Evolutionary conservation across 2,888 invertebrate species (phyloP).

Genomic region (Lasioglossum oenotherae): DNA sequence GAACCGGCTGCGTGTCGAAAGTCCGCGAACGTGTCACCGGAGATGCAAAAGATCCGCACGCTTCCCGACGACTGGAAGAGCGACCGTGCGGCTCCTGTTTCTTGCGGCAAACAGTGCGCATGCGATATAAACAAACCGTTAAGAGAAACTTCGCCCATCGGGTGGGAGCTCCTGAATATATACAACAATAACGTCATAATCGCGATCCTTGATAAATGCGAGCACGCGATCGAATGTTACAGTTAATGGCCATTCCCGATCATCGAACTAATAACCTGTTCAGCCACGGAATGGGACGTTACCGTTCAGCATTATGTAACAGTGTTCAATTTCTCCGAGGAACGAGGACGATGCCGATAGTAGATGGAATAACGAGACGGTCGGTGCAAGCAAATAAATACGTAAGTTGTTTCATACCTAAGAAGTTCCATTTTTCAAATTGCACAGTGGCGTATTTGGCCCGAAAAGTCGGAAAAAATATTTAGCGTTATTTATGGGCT

Average conservation of each 20-base stretch:
- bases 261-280: background rate
- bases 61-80: conserved; percentile 78
- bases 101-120: conserved; percentile 74
- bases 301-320: background rate
- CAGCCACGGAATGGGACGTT: background rate
- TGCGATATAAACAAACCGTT: conserved; percentile 80
- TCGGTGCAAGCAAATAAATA: background rate
- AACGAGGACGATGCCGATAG: background rate
- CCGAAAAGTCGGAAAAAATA: too few species aligned
- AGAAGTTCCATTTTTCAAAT: too few species aligned
- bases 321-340: background rate
- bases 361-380: too few species aligned
- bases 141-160: conserved; percentile 65
- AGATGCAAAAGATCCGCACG: conserved; percentile 79
- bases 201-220: background rate
- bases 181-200: conserved; percentile 49
- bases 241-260: background rate
- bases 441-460: too few species aligned
- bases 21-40: conserved; percentile 43
- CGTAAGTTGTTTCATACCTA: too few species aligned
- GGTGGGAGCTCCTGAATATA: conserved; percentile 46
- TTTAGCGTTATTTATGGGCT: too few species aligned
- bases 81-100: conserved; percentile 58
- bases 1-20: conserved; percentile 18
- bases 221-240: background rate